Percentiles rank a stretch among this genome's conserved stretches.
Conservation (phyloP, 2,797 vertebrate genomes). For the Takifugu rubripes region DNA sequence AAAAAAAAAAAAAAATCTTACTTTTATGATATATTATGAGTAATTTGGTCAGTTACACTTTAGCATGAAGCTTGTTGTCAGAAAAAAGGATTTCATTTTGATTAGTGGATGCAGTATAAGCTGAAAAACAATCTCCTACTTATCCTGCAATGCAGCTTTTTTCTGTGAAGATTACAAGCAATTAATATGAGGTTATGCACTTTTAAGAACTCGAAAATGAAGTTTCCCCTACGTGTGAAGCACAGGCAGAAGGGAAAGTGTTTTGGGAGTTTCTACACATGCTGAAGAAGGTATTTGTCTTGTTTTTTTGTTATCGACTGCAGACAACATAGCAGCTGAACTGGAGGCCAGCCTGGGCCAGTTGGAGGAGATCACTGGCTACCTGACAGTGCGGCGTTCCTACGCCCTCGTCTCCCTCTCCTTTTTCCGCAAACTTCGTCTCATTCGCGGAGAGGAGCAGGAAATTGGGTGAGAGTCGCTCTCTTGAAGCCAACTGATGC, state of each 20-base stretch:
- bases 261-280: constrained; percentile 4
- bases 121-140: too few species aligned
- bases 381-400: constrained; percentile 90
- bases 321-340: constrained; percentile 95
- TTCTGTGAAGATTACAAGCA: too few species aligned
- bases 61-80: too few species aligned
- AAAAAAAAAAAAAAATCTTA: too few species aligned
- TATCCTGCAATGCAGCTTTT: too few species aligned
- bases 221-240: background rate
- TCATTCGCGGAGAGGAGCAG: constrained; percentile 87
- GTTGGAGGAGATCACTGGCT: constrained; percentile 95
- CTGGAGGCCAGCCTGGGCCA: constrained; percentile 94
- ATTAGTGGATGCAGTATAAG: too few species aligned
- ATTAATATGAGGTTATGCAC: too few species aligned
- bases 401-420: constrained; percentile 95
- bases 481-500: constrained; percentile 23
- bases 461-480: constrained; percentile 83
- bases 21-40: too few species aligned
- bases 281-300: background rate
- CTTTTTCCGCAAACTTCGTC: constrained; percentile 90
- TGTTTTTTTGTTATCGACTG: background rate
- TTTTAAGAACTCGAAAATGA: too few species aligned
- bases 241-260: background rate
- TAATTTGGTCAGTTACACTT: too few species aligned
- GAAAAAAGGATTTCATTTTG: too few species aligned